Evolutionary conservation across 2,888 invertebrate genomes (phyloP).

Genomic region (Spisula solida): DNA sequence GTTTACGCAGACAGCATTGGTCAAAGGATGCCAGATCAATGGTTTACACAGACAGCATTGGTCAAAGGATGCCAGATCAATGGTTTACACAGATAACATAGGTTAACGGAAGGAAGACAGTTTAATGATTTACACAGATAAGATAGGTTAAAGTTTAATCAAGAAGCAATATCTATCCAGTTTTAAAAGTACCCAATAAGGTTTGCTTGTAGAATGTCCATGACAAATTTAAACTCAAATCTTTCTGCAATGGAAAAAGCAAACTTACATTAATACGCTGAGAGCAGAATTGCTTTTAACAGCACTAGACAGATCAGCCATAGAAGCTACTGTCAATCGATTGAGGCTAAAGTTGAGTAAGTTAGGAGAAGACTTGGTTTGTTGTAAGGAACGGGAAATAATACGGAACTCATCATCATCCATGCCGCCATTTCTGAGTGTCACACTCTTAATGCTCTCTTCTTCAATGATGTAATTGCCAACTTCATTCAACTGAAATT

Average conservation of each 20-base stretch:
- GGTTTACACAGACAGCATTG: too few relatives aligned
- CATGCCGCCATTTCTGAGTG: constrained; percentile 77
- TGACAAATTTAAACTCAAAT: neutral
- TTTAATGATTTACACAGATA: too few relatives aligned
- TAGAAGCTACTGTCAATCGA: constrained; percentile 73
- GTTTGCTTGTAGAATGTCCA: too few relatives aligned
- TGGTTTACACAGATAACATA: too few relatives aligned
- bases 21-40: too few relatives aligned
- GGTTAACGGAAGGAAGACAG: too few relatives aligned
- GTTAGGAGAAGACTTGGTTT: constrained; percentile 73
- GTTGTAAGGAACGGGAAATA: constrained; percentile 70
- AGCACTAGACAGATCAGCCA: constrained; percentile 70
- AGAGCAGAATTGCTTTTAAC: constrained; percentile 77
- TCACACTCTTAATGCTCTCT: constrained; percentile 71
- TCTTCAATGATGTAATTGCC: constrained; percentile 69
- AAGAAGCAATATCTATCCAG: too few relatives aligned
- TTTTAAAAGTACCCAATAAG: too few relatives aligned
- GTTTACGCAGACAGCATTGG: too few relatives aligned
- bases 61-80: too few relatives aligned
- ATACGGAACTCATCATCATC: constrained; percentile 74
- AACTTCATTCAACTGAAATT: constrained; percentile 75
- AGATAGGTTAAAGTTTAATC: too few relatives aligned
- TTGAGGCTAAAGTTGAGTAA: constrained; percentile 82
- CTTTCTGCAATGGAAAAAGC: neutral
- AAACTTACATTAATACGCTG: constrained; percentile 80